These are phyloP conservation scores for Sardinella longiceps DNA, from an alignment of 2,797 vertebrate genomes.

Conservation along the genomic window DNA sequence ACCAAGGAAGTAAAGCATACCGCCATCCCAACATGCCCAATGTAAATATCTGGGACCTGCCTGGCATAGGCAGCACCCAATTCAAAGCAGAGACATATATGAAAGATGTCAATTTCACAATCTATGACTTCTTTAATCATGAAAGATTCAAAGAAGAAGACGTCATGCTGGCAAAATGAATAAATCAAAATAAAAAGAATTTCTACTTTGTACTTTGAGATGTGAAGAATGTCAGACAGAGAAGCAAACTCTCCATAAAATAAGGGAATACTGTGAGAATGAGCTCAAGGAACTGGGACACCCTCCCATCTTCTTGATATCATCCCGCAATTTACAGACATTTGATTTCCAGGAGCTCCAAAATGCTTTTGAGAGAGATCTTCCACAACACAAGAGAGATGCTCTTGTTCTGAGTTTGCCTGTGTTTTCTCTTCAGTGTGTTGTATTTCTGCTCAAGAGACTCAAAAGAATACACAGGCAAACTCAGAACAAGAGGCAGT, in stretches of 20 bases:
- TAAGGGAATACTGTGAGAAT: slow-evolving; percentile 57
- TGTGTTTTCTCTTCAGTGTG: background rate
- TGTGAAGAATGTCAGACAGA: slow-evolving; percentile 46
- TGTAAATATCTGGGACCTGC: background rate
- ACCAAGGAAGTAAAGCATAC: background rate
- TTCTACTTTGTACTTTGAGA: slow-evolving; percentile 71
- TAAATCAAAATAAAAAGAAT: slow-evolving; percentile 62
- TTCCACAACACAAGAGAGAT: background rate
- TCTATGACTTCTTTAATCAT: slow-evolving; percentile 73
- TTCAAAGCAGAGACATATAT: slow-evolving; percentile 41
- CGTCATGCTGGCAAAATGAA: slow-evolving; percentile 66
- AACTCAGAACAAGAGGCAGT: background rate
- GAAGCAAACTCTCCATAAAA: slow-evolving; percentile 47
- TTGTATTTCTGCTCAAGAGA: too few species aligned
- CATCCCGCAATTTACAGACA: slow-evolving; percentile 30
- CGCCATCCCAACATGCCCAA: background rate
- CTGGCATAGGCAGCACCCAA: background rate
- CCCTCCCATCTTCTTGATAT: slow-evolving; percentile 44
- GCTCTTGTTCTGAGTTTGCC: background rate
- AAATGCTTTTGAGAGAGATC: background rate
- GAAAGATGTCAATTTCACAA: slow-evolving; percentile 65
- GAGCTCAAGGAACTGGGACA: slow-evolving; percentile 34
- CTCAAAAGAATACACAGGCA: background rate
- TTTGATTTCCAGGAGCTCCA: slow-evolving; percentile 35
- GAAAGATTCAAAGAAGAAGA: slow-evolving; percentile 71